Conservation (phyloP, 2,888 invertebrate species). For the Synanthedon formicaeformis region DNA sequence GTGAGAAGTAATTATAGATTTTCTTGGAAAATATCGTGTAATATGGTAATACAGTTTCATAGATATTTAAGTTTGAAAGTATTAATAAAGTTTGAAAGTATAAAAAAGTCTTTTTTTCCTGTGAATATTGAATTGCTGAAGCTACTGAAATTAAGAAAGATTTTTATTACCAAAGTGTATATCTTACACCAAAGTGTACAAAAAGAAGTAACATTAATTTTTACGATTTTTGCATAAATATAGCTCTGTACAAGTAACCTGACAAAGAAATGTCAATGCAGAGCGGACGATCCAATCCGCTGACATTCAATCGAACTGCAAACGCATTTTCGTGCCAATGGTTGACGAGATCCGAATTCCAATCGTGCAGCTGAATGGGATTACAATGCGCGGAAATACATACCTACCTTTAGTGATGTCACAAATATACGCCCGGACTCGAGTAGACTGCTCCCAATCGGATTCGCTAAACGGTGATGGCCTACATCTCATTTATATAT, state of each 20-base stretch:
- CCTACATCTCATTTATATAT: no score
- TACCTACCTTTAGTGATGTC: neutral
- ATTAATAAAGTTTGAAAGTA: no score
- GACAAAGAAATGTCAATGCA: slow-evolving; percentile 1
- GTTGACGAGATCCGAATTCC: slow-evolving; percentile 21
- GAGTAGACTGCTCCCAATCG: neutral
- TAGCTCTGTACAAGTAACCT: neutral
- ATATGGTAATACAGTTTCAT: no score
- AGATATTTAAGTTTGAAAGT: no score
- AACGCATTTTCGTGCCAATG: slow-evolving; percentile 13
- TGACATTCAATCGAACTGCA: slow-evolving; percentile 22
- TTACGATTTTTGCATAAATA: no score
- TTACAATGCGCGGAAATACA: slow-evolving; percentile 2
- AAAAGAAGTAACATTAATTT: no score
- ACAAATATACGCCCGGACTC: neutral
- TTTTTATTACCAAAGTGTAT: no score
- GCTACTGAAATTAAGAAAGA: no score
- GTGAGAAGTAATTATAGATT: neutral
- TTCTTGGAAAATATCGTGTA: neutral
- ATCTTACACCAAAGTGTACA: no score
- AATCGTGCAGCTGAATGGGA: slow-evolving; percentile 27
- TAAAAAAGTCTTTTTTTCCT: no score
- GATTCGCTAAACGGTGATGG: neutral
- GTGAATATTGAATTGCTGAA: no score
- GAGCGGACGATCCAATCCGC: slow-evolving; percentile 12